A percentile compares a stretch with the other conserved stretches of the same genome.
phyloP scores from a whole-genome alignment of 2,113 vertebrate species.

The Aspiorhynchus laticeps region DNA sequence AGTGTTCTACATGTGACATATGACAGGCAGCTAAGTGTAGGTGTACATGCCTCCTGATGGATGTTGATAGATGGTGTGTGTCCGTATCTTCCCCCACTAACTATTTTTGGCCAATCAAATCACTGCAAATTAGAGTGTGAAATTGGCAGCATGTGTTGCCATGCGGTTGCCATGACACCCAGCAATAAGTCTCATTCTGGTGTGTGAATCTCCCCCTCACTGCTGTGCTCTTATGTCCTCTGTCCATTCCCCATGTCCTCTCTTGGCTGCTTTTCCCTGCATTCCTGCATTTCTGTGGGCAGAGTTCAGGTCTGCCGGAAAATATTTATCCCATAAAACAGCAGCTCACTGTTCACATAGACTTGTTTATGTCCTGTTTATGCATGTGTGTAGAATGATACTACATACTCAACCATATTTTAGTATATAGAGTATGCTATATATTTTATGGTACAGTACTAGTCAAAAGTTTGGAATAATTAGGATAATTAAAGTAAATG shows the following conservation, averaged over 20 bases:
- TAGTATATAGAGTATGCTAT: not conserved
- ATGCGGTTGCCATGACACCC: slow-evolving; percentile 74
- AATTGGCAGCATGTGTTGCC: slow-evolving; percentile 72
- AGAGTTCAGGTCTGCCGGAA: not conserved
- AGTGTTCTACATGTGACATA: not conserved
- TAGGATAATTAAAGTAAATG: not conserved
- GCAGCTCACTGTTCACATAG: not conserved
- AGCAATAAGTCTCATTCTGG: slow-evolving; percentile 62
- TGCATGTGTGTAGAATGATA: not conserved
- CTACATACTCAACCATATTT: not conserved
- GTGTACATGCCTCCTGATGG: not conserved
- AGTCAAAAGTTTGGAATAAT: not conserved
- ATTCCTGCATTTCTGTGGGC: not conserved
- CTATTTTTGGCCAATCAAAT: slow-evolving; percentile 57
- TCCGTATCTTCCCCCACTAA: slow-evolving; percentile 44
- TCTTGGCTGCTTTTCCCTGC: not conserved
- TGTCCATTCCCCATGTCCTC: not conserved
- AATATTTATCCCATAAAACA: not conserved
- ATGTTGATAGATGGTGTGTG: slow-evolving; percentile 40
- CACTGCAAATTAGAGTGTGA: slow-evolving; percentile 76
- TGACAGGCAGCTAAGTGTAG: not conserved
- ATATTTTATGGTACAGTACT: not conserved
- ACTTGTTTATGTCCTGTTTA: not conserved
- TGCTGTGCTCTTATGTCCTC: slow-evolving; percentile 5
- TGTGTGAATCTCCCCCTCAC: not conserved